Evolutionary conservation across 2,888 invertebrate species (phyloP), one percentile per base, ranked within the genome.

Genomic region (Polymixis flavicincta): DNA sequence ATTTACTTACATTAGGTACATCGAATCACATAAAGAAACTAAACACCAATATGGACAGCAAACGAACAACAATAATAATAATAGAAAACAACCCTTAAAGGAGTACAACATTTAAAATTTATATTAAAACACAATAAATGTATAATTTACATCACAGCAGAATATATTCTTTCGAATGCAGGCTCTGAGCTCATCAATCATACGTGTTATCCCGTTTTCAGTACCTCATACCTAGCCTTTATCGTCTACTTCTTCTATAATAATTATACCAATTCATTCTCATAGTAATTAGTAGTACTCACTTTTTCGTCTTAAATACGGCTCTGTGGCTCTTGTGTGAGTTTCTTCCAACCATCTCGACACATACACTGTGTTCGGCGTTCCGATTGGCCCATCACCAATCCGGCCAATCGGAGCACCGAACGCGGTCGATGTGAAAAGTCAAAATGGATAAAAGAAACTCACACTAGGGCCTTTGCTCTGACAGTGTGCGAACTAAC

Each of bases 61-160:
- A 74, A 76, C 57, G 54, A 85, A 85, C 81, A 86, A 88, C 83
- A 82, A 82, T 84, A 78, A 59, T 59, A 32, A 78, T 84, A 74
- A 74, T 74, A 65, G 13, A 80, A 90, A 89, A 87, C 81, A 89
- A 87, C 87, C 87, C 87, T 89, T 84, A 84, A 83, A 90, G 87
- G 81, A 85, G 78, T 79, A 87, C 85, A 91, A 92, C 90, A 88
- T 83, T 83, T 80, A 80, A 87, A 86, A 70, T 78, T 65, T 85
- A 85, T 81, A 82, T 85, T 73, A 86, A 74, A 89, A 88, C 78
- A 80, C 61, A 80, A 75, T 80, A 67, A 74, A 82, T 67, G 74
- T 76, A 74, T 83, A 76, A 54, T 59, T 76, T 78, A 76, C 78
- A 92, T 90, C 90, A 92, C 92, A 92, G 89, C 74, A 88, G 88